Conservation (phyloP, 2,113 vertebrate species). For the Anhinga anhinga region DNA sequence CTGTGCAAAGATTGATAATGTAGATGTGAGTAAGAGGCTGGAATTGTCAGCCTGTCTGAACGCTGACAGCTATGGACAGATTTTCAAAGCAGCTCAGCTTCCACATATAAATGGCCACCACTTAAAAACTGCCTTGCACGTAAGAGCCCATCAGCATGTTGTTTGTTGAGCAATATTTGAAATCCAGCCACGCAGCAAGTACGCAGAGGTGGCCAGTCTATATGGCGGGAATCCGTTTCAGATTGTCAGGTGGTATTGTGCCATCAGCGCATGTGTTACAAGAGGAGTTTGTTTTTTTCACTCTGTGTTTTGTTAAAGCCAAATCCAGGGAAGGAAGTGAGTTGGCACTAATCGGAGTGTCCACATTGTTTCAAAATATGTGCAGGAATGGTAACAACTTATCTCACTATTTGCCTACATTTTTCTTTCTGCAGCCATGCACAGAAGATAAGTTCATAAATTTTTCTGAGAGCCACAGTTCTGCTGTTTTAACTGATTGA, state of each 20-base stretch:
- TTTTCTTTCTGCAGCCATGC: not conserved
- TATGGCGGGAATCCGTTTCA: rapidly evolving
- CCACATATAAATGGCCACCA: not conserved
- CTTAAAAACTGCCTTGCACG: not conserved
- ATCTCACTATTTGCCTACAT: not conserved
- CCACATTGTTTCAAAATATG: not conserved
- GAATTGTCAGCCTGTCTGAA: not conserved
- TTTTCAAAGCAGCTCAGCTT: not conserved
- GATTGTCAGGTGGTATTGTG: rapidly evolving
- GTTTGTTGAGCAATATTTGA: not conserved
- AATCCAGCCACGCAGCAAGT: not conserved
- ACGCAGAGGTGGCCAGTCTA: not conserved
- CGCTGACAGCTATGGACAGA: not conserved
- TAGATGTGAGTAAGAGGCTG: not conserved
- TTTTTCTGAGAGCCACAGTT: not conserved
- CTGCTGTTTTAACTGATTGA: not conserved
- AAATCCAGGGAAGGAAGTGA: not conserved
- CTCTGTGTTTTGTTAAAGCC: not conserved
- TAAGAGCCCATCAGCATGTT: not conserved
- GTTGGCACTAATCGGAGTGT: not conserved
- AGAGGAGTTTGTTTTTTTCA: not conserved
- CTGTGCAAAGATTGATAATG: not conserved
- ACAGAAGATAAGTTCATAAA: not conserved
- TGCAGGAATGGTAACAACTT: not conserved
- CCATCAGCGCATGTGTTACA: not conserved